Conservation (phyloP, 2,888 invertebrate genomes). For the Sabatieria punctata region DNA sequence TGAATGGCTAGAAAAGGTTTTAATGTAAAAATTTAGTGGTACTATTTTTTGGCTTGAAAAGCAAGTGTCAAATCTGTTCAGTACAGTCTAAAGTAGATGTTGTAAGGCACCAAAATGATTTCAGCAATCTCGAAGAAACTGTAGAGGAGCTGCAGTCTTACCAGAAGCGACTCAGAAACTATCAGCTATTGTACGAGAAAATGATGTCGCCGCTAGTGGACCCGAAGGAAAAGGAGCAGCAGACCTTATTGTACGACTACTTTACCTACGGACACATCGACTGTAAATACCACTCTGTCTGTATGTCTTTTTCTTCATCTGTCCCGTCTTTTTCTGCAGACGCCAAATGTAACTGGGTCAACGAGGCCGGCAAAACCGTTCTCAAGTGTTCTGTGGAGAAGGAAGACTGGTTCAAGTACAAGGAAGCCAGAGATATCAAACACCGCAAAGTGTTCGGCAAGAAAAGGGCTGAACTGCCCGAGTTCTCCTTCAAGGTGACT, state of each 20-base stretch:
- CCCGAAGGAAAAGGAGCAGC: conserved; percentile 31
- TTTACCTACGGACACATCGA: conserved; percentile 2
- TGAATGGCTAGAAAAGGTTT: neutral
- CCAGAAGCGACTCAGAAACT: conserved; percentile 46
- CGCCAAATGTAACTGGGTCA: neutral
- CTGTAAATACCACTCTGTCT: no score
- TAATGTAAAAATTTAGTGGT: no score
- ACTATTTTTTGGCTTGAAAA: no score
- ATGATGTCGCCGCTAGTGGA: conserved; percentile 42
- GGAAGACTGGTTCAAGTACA: neutral
- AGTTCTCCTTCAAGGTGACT: no score
- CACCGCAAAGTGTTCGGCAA: no score
- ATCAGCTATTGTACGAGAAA: conserved; percentile 44
- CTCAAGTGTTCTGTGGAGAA: neutral
- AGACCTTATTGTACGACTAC: conserved; percentile 1
- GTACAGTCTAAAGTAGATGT: no score
- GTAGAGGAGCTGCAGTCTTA: conserved; percentile 47
- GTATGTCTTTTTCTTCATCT: no score
- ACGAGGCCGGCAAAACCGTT: neutral
- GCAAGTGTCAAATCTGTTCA: no score
- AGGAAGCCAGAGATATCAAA: neutral
- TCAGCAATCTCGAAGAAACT: conserved; percentile 46
- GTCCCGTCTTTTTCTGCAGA: neutral
- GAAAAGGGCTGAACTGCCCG: no score
- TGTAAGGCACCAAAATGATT: no score